phyloP scores from a whole-genome alignment of 1,140 invertebrate genomes.

The Mamestra configurata region DNA sequence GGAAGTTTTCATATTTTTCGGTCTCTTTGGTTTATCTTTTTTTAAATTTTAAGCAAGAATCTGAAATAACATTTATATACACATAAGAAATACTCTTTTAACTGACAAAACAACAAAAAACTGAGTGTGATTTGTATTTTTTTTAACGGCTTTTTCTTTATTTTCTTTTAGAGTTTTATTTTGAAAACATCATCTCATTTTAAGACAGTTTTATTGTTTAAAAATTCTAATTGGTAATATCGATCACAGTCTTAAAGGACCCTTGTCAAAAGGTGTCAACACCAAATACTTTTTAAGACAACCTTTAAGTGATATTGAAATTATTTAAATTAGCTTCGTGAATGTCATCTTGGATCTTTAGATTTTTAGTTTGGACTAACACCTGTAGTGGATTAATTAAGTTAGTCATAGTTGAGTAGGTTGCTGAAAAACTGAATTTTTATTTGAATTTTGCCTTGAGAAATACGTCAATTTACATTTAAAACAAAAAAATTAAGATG shows the following conservation, averaged over 20 bases:
- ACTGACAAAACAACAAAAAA: too few relatives aligned
- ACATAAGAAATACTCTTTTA: too few relatives aligned
- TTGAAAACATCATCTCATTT: not conserved
- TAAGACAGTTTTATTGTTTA: not conserved
- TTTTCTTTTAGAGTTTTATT: not conserved
- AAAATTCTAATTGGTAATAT: not conserved
- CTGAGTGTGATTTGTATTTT: too few relatives aligned
- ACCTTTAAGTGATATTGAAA: not conserved
- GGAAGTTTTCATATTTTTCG: slow-evolving; percentile 2
- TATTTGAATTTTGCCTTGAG: too few relatives aligned
- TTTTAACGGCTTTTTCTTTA: not conserved
- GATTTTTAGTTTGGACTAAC: not conserved
- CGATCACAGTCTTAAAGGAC: not conserved
- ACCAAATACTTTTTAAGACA: not conserved
- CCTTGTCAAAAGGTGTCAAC: slow-evolving; percentile 19
- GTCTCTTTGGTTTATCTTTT: slow-evolving; percentile 1
- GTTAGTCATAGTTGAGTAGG: too few relatives aligned
- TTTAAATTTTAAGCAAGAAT: too few relatives aligned
- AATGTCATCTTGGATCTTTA: not conserved
- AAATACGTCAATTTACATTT: too few relatives aligned
- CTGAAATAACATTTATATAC: too few relatives aligned
- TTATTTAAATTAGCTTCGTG: not conserved
- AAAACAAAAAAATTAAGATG: too few relatives aligned
- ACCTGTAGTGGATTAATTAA: not conserved
- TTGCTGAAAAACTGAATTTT: too few relatives aligned